Evolutionary conservation across 2,113 vertebrate species (phyloP).

Genomic region (Cnemophilus loriae): DNA sequence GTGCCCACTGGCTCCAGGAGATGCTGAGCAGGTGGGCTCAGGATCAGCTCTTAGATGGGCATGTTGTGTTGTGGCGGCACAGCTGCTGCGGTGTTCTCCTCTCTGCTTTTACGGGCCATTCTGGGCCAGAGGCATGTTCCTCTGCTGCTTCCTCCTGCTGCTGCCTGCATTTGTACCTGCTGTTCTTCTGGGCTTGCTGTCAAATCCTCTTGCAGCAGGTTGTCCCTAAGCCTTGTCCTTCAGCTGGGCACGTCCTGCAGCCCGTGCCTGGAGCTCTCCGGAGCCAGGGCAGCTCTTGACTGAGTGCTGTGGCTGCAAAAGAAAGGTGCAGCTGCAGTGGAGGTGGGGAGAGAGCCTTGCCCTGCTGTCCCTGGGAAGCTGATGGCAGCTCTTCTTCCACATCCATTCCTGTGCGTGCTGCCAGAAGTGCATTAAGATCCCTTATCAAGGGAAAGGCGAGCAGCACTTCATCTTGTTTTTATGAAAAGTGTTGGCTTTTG

Average conservation of each 20-base stretch:
- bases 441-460: background rate
- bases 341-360: background rate
- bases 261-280: background rate
- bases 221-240: background rate
- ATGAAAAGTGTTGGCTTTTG: background rate
- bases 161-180: background rate
- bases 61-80: rapidly evolving
- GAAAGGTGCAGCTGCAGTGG: background rate
- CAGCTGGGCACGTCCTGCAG: background rate
- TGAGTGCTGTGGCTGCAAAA: background rate
- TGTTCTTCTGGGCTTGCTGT: background rate
- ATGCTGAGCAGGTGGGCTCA: background rate
- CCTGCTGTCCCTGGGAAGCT: background rate
- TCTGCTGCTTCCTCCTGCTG: background rate
- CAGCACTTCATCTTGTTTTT: background rate
- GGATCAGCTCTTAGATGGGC: background rate
- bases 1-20: background rate
- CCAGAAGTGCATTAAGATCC: background rate
- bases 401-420: background rate
- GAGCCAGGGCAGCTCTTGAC: background rate
- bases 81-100: background rate
- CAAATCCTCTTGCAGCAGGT: background rate
- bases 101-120: background rate
- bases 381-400: background rate
- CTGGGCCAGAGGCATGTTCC: background rate